Percentiles rank a stretch among this genome's conserved stretches.
phyloP scores from a whole-genome alignment of 1,140 invertebrate species.

The Aradophagus sp. region DNA sequence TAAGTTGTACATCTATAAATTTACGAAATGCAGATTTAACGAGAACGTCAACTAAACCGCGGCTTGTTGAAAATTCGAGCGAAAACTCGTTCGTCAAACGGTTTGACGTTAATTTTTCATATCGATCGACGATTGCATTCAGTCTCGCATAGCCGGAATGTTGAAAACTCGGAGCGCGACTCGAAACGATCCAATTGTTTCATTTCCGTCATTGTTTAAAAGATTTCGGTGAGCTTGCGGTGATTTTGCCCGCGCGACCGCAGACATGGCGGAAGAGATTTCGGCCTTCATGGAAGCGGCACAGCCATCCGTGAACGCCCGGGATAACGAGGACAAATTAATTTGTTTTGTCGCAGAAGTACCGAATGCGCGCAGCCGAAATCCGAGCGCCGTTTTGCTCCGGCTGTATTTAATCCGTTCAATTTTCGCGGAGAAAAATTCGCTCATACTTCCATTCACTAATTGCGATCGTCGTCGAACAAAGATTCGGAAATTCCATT shows the following conservation, averaged over 20 bases:
- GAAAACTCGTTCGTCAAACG: no score
- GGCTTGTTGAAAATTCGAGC: no score
- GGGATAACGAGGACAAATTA: conserved; percentile 52
- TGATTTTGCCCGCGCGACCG: conserved; percentile 38
- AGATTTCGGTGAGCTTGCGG: conserved; percentile 46
- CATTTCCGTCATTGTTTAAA: conserved; percentile 49
- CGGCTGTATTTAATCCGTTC: no score
- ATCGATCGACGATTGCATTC: conserved; percentile 18
- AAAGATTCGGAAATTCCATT: no score
- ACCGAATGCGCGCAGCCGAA: conserved; percentile 10
- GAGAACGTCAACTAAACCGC: no score
- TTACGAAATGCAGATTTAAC: no score
- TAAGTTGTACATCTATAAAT: no score
- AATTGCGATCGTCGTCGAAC: no score
- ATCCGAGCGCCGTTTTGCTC: conserved; percentile 28
- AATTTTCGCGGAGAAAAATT: no score
- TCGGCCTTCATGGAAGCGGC: conserved; percentile 39
- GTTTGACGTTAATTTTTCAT: conserved; percentile 13
- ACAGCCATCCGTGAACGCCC: conserved; percentile 43
- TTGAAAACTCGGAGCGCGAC: conserved; percentile 11
- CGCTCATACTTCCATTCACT: no score
- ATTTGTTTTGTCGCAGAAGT: conserved; percentile 45
- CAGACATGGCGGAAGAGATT: conserved; percentile 50
- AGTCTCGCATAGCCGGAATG: conserved; percentile 17
- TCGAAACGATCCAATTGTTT: conserved; percentile 43